Percentiles rank a stretch among this genome's conserved stretches.
Conservation (phyloP, 37 sponge, comb jelly and placozoan species). For the Lycopodina hypogea region DNA sequence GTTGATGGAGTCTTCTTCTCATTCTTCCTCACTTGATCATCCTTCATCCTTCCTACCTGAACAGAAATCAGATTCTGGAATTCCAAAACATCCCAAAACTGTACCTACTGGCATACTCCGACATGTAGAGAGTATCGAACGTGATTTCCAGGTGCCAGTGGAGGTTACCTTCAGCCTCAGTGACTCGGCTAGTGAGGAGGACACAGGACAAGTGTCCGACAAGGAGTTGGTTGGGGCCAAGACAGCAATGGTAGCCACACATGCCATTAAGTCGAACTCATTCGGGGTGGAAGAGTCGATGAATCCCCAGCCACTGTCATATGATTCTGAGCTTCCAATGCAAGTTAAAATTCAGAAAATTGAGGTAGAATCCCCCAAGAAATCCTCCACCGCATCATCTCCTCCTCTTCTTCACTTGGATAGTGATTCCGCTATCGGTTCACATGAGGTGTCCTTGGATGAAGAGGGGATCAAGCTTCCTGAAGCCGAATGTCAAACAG, state of each 20-base stretch:
- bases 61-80: neutral
- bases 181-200: slow-evolving; percentile 8
- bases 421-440: neutral
- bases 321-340: neutral
- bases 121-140: slow-evolving; percentile 12
- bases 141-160: neutral
- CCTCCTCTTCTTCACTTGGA: neutral
- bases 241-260: neutral
- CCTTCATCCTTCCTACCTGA: neutral
- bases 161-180: neutral
- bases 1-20: slow-evolving; percentile 7
- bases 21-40: neutral
- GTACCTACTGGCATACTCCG: neutral
- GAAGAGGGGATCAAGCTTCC: neutral
- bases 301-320: neutral
- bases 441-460: neutral
- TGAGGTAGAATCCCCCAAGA: neutral
- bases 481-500: neutral
- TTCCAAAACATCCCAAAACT: neutral
- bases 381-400: neutral
- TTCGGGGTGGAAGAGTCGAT: neutral
- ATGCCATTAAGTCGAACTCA: neutral
- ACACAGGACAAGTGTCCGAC: neutral
- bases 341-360: neutral
- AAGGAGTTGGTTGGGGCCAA: neutral